A percentile compares a stretch with the other conserved stretches of the same genome.
Evolutionary conservation across 2,113 vertebrate species (phyloP).

Genomic region (Phyllostomus hastatus): DNA sequence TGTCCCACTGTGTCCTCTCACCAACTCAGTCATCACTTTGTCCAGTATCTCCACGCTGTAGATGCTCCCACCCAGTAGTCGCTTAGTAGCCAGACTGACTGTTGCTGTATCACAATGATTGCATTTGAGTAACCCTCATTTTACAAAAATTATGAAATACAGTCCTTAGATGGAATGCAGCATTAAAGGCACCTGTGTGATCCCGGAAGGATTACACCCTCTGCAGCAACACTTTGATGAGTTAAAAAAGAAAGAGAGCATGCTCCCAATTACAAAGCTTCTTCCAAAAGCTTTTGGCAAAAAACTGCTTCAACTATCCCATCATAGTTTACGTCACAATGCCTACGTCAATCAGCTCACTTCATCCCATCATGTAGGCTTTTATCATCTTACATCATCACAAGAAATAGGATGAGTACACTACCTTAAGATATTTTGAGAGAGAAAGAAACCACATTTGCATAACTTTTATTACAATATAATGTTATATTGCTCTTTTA

Average conservation of each 20-base stretch:
- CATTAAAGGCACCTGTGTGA: background rate
- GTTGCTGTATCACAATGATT: no score
- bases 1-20: background rate
- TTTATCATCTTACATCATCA: background rate
- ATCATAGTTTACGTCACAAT: background rate
- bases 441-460: background rate
- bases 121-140: background rate
- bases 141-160: background rate
- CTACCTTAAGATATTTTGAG: background rate
- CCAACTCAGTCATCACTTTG: background rate
- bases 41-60: background rate
- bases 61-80: background rate
- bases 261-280: background rate
- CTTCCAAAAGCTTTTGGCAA: background rate
- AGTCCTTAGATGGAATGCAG: background rate
- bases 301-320: background rate
- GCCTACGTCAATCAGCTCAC: background rate
- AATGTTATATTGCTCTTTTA: background rate
- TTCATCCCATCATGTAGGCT: background rate
- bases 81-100: background rate
- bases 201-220: background rate
- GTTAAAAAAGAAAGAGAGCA: background rate
- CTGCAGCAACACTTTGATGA: background rate
- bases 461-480: background rate
- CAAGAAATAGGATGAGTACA: background rate